Percentiles rank a stretch among this genome's conserved stretches.
Evolutionary conservation across 1,140 invertebrate species (phyloP).

Genomic region (Plodia interpunctella): DNA sequence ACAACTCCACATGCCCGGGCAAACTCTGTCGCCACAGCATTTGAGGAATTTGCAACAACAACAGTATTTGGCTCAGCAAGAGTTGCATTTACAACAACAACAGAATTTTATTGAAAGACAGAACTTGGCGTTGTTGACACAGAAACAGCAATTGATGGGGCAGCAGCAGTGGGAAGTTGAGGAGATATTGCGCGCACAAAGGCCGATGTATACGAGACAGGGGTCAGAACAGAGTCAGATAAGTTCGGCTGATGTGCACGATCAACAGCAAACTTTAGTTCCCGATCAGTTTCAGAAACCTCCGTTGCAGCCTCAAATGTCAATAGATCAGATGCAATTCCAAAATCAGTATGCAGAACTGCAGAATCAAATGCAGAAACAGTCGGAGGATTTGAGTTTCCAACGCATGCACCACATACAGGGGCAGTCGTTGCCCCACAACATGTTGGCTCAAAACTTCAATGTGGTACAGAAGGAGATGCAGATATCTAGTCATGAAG

Average conservation of each 20-base stretch:
- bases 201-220: slow-evolving; percentile 60
- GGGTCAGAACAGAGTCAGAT: slow-evolving; percentile 67
- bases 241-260: slow-evolving; percentile 51
- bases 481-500: slow-evolving; percentile 76
- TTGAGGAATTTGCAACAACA: slow-evolving; percentile 70
- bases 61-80: slow-evolving; percentile 71
- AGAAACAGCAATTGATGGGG: slow-evolving; percentile 76
- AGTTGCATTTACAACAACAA: slow-evolving; percentile 63
- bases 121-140: slow-evolving; percentile 58
- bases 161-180: slow-evolving; percentile 74
- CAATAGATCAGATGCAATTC: slow-evolving; percentile 61
- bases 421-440: slow-evolving; percentile 63
- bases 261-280: slow-evolving; percentile 46
- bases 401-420: slow-evolving; percentile 55
- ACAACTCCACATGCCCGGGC: slow-evolving; percentile 69
- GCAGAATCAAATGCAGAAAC: slow-evolving; percentile 49
- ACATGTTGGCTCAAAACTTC: slow-evolving; percentile 52
- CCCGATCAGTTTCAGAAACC: slow-evolving; percentile 70
- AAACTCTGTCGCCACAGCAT: slow-evolving; percentile 74
- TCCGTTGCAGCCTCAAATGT: slow-evolving; percentile 53
- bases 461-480: slow-evolving; percentile 55
- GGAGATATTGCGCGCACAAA: slow-evolving; percentile 62
- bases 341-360: slow-evolving; percentile 55
- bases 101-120: slow-evolving; percentile 69
- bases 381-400: slow-evolving; percentile 50